phyloP scores from a whole-genome alignment of 1,140 invertebrate species.

The Drosophila ohnishii region DNA sequence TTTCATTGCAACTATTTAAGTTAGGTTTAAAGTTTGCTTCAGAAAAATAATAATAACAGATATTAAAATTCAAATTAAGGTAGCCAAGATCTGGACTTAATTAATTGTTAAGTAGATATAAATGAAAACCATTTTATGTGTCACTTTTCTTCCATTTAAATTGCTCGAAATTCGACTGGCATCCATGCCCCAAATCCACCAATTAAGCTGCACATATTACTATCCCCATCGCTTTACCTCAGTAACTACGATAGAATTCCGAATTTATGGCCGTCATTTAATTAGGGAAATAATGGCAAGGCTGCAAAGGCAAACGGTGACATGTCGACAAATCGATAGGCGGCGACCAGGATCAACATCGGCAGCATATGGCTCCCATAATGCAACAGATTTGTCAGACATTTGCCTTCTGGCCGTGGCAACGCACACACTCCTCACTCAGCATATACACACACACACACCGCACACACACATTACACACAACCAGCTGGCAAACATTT shows the following conservation, averaged over 20 bases:
- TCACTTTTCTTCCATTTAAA: not conserved
- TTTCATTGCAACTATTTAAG: no score
- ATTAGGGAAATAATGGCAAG: conserved; percentile 55
- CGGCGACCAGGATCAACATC: conserved; percentile 40
- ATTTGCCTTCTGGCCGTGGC: conserved; percentile 56
- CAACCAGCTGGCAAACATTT: conserved; percentile 46
- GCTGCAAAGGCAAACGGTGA: conserved; percentile 16
- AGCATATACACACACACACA: conserved; percentile 18
- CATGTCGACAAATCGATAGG: conserved; percentile 55
- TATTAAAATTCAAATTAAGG: not conserved
- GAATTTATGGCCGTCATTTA: conserved; percentile 72
- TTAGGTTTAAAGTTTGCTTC: not conserved
- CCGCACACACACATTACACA: conserved; percentile 19
- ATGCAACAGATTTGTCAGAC: conserved; percentile 77
- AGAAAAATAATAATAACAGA: not conserved
- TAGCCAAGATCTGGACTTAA: not conserved
- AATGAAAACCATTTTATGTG: not conserved
- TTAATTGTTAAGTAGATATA: not conserved
- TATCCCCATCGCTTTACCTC: conserved; percentile 3
- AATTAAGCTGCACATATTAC: conserved; percentile 1
- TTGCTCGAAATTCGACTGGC: not conserved
- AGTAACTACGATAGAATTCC: conserved; percentile 17
- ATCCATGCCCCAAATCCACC: not conserved
- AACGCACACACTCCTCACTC: conserved; percentile 8
- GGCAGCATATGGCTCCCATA: conserved; percentile 51